Evolutionary conservation across 2,797 vertebrate genomes (phyloP).

Genomic region (Nannoperca obscura): DNA sequence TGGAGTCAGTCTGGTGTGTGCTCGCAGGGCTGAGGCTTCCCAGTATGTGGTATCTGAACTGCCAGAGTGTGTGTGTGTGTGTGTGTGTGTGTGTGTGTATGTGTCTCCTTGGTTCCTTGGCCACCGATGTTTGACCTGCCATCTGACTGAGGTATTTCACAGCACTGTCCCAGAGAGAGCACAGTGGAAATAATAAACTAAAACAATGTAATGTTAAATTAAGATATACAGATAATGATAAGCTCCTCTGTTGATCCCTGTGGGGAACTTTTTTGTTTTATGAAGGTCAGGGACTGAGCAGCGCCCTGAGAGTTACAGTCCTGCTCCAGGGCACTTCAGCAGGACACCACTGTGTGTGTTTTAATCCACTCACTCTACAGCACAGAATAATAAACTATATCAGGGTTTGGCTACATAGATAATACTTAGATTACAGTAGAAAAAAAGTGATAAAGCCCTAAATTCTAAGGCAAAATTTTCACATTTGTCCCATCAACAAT

Average conservation of each 20-base stretch:
- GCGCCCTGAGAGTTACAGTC: constrained; percentile 17
- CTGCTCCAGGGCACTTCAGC: constrained; percentile 10
- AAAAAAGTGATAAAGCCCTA: neutral
- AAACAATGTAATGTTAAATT: constrained; percentile 41
- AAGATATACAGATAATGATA: constrained; percentile 42
- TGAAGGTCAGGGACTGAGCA: constrained; percentile 26
- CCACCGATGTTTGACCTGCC: constrained; percentile 60
- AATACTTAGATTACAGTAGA: neutral
- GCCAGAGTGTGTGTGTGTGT: constrained; percentile 16
- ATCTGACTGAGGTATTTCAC: constrained; percentile 73
- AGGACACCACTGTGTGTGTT: constrained; percentile 7
- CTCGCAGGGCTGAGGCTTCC: constrained; percentile 37
- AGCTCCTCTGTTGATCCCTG: constrained; percentile 30
- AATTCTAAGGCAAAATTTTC: neutral
- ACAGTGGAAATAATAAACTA: constrained; percentile 46
- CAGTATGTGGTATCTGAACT: constrained; percentile 53
- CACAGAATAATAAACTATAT: neutral
- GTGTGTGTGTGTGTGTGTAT: constrained; percentile 18
- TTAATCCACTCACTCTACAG: neutral
- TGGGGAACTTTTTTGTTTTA: constrained; percentile 21
- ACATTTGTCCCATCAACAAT: neutral
- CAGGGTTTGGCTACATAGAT: neutral
- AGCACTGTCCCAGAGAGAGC: constrained; percentile 51
- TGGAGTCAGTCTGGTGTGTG: constrained; percentile 49
- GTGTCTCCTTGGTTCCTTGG: constrained; percentile 23